Percentiles rank a stretch among this genome's conserved stretches.
phyloP scores from a whole-genome alignment of 2,888 invertebrate genomes.

The Archips xylosteana region DNA sequence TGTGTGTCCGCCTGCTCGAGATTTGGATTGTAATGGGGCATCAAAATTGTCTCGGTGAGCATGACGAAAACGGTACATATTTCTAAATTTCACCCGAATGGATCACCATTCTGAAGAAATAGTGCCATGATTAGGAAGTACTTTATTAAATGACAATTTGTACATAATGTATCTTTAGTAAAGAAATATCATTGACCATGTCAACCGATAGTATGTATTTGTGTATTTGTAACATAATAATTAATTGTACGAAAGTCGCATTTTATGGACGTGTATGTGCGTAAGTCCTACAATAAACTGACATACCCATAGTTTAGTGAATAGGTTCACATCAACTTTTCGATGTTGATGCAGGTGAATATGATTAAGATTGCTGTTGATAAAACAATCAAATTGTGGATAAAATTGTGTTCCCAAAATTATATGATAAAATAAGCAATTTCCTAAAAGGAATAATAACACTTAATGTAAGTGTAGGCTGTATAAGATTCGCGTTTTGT shows the following conservation, averaged over 20 bases:
- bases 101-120: slow-evolving; percentile 72
- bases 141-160: slow-evolving; percentile 69
- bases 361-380: slow-evolving; percentile 73
- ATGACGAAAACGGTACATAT: slow-evolving; percentile 66
- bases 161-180: slow-evolving; percentile 73
- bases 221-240: slow-evolving; percentile 66
- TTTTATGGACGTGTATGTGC: slow-evolving; percentile 60
- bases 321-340: slow-evolving; percentile 57
- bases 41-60: slow-evolving; percentile 5
- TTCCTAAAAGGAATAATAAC: slow-evolving; percentile 67
- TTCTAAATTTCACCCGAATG: slow-evolving; percentile 67
- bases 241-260: slow-evolving; percentile 63
- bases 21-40: background rate
- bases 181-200: slow-evolving; percentile 65
- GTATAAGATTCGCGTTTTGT: slow-evolving; percentile 50
- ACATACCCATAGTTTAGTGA: slow-evolving; percentile 64
- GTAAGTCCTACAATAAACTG: slow-evolving; percentile 61
- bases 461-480: slow-evolving; percentile 56
- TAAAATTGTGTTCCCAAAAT: slow-evolving; percentile 66
- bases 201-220: slow-evolving; percentile 58
- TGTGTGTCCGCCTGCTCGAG: slow-evolving; percentile 29
- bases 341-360: slow-evolving; percentile 77
- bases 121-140: slow-evolving; percentile 73
- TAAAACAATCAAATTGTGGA: slow-evolving; percentile 62
- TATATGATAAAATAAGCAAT: slow-evolving; percentile 54